These are phyloP conservation scores for Pipra filicauda DNA, from an alignment of 2,113 vertebrate species.

Conservation along the genomic window DNA sequence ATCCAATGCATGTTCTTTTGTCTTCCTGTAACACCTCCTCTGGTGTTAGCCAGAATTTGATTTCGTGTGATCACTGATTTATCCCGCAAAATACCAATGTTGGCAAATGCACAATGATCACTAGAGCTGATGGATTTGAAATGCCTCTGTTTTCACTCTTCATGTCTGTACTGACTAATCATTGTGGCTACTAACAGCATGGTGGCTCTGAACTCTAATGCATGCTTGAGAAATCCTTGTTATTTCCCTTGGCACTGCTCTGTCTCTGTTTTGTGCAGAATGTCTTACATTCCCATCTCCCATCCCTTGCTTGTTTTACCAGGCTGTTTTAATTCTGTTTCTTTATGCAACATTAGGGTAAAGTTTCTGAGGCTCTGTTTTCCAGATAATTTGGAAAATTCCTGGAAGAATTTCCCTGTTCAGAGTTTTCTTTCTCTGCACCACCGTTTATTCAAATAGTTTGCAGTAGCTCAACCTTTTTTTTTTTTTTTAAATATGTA, in stretches of 20 bases:
- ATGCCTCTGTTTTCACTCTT: neutral
- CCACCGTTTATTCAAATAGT: neutral
- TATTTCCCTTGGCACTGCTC: neutral
- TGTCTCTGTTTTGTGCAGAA: neutral
- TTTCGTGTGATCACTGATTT: neutral
- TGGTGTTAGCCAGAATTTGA: neutral
- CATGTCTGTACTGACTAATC: neutral
- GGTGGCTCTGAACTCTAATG: neutral
- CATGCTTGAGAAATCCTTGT: neutral
- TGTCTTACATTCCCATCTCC: neutral
- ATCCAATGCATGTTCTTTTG: neutral
- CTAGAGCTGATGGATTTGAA: neutral
- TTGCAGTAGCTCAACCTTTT: neutral
- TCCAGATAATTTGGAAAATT: neutral
- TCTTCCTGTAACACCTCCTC: neutral
- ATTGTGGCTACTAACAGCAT: constrained; percentile 35
- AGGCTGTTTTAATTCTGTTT: neutral
- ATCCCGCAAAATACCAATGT: neutral
- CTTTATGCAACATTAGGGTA: neutral
- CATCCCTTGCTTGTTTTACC: neutral
- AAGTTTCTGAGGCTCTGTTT: neutral
- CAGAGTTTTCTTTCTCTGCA: neutral
- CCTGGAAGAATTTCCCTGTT: neutral
- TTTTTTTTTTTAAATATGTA: neutral
- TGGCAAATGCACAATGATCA: neutral